Percentiles rank a stretch among this genome's conserved stretches.
These are phyloP conservation scores for Trichacis sp. DNA, from an alignment of 2,888 invertebrate genomes.

Conservation along the genomic window DNA sequence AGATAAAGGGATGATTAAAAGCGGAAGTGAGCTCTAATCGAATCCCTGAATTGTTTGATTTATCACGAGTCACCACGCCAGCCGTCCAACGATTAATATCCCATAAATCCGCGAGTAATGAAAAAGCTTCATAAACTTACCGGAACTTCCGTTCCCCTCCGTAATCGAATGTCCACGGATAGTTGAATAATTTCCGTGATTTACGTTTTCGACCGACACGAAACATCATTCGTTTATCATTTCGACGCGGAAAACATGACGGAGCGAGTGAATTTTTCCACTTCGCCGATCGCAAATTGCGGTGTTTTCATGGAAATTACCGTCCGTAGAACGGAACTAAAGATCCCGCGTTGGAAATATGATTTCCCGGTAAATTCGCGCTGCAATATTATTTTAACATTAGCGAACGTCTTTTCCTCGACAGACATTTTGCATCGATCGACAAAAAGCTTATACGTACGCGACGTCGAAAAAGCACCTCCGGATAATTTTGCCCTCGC, in stretches of 20 bases:
- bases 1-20: conserved; percentile 28
- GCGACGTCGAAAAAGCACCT: conserved; percentile 24
- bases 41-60: conserved; percentile 30
- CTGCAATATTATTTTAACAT: conserved; percentile 4
- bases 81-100: conserved; percentile 24
- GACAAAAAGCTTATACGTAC: conserved; percentile 19
- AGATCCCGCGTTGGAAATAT: no score
- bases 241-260: not conserved
- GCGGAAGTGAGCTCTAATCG: conserved; percentile 21
- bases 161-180: conserved; percentile 20
- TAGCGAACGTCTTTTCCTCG: conserved; percentile 22
- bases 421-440: conserved; percentile 37
- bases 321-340: no score
- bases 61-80: conserved; percentile 24
- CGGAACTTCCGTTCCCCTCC: conserved; percentile 15
- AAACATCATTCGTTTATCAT: not conserved
- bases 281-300: no score
- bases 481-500: conserved; percentile 29
- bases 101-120: conserved; percentile 14
- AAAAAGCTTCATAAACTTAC: conserved; percentile 26
- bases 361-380: no score
- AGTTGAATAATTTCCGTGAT: not conserved
- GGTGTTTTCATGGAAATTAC: no score
- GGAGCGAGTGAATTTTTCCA: no score
- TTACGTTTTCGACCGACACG: not conserved